Base-by-base conservation (phyloP, 2,888 invertebrate genomes). In the Megalurothrips usitatus region DNA sequence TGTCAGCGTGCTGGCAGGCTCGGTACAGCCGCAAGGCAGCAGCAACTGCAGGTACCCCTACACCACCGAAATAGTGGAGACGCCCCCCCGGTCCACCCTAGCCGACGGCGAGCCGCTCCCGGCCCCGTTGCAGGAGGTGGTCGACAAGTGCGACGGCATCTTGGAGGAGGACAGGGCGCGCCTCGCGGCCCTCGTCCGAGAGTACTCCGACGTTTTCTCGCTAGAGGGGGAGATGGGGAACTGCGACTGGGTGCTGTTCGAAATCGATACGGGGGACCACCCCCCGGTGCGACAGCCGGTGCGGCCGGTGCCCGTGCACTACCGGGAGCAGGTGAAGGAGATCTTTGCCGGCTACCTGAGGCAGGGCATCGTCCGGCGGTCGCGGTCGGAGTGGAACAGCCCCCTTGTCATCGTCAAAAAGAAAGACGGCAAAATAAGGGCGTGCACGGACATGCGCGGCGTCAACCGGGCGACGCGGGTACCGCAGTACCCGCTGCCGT, bases 71-170 rank as follows among this genome's bases (percentile, higher is more conserved):
- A 8, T 75, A 4, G 68, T 75, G 12, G 26, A 75, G 26, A 23
- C 26, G 26, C 68, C 68, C 68, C 68, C 68, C 23, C 23, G 68
- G 11, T 75, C 68, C 1, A 75, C 23, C 1, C 23, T 75, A 4
- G 23, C 68, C 8, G 68, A 75, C 26, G 26, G 68, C 68, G 68
- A 75, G 68, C 68, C 68, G 68, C 68, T 75, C 11, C 68, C 68
- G 26, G 68, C 68, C 1, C 23, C 8, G 23, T 10, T 75, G 26
- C 68, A 75, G 68, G 68, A 23, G 12, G 68, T 75, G 4, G 68
- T 75, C n/a, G n/a, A n/a, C n/a, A 23, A 26, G 23, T 75, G 68
- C 68, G 26, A 75, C 23, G 68, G 68, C 68, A 75, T 75, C 1
- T 12, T 12, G 1, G 23, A 26, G 26, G 1, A 8, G 26, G 23